These are phyloP conservation scores for Drosophila hawaiiensis DNA, from an alignment of 2,888 invertebrate genomes.

Conservation along the genomic window DNA sequence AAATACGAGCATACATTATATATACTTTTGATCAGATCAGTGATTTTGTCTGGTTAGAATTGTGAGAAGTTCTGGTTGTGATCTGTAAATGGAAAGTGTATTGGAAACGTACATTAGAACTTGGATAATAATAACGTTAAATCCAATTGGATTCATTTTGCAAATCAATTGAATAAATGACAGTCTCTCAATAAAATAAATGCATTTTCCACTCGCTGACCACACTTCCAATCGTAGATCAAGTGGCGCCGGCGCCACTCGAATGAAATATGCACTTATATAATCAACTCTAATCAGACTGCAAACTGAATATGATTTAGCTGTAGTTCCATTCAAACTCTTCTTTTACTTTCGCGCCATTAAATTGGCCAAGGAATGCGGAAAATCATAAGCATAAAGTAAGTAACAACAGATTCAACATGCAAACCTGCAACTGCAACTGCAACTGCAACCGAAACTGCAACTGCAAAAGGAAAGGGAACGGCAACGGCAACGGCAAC, in stretches of 20 bases:
- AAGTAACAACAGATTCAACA: constrained; percentile 54
- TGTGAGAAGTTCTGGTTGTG: neutral
- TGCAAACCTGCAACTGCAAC: constrained; percentile 42
- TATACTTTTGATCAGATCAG: neutral
- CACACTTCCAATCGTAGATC: neutral
- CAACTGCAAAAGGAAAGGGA: constrained; percentile 20
- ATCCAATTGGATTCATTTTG: neutral
- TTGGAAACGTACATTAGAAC: neutral
- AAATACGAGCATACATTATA: neutral
- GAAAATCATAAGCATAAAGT: constrained; percentile 74
- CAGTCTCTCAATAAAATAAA: neutral
- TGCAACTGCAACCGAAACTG: constrained; percentile 30
- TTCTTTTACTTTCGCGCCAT: constrained; percentile 77
- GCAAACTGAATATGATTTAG: constrained; percentile 26
- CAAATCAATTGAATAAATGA: neutral
- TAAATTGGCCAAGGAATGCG: constrained; percentile 82
- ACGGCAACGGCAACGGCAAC: neutral
- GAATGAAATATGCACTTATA: constrained; percentile 51
- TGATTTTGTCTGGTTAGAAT: neutral
- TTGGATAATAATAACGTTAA: neutral
- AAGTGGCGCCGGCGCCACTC: constrained; percentile 61
- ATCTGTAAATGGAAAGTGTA: neutral
- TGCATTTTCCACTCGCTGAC: neutral
- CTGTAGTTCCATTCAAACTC: neutral
- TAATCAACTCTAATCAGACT: constrained; percentile 72